These are phyloP conservation scores for Tanaodytes sp. DNA, from an alignment of 2,888 invertebrate species.

Conservation along the genomic window DNA sequence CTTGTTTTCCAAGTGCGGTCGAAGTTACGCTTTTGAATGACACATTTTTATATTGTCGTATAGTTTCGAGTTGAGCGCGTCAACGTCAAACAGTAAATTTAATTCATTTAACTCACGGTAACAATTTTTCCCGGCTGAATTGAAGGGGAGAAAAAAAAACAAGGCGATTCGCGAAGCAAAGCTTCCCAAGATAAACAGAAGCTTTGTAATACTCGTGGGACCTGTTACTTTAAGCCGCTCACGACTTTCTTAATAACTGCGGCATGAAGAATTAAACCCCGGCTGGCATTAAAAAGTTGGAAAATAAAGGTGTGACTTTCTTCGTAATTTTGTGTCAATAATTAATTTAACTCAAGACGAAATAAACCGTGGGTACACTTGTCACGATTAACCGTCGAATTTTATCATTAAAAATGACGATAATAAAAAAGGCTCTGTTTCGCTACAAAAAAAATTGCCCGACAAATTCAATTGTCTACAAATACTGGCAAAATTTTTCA, in stretches of 20 bases:
- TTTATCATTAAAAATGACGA: constrained; percentile 28
- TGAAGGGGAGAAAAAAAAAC: constrained; percentile 22
- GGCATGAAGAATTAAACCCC: constrained; percentile 37
- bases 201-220: constrained; percentile 51
- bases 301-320: constrained; percentile 45
- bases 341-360: constrained; percentile 37
- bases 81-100: constrained; percentile 31
- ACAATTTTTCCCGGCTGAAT: constrained; percentile 25
- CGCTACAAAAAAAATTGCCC: no score
- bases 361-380: constrained; percentile 27
- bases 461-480: no score
- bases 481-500: no score
- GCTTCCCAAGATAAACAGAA: constrained; percentile 51
- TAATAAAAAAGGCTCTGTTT: no score
- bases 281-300: constrained; percentile 43
- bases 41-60: no score
- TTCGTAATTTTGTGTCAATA: constrained; percentile 44
- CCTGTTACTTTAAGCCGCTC: constrained; percentile 52
- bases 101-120: constrained; percentile 31
- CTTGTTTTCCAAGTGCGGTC: no score
- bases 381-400: constrained; percentile 22
- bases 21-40: no score
- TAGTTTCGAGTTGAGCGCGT: no score
- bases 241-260: constrained; percentile 52
- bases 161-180: constrained; percentile 24